Percentiles rank a stretch among this genome's conserved stretches.
Evolutionary conservation across 2,888 invertebrate species (phyloP).

Genomic region (Campoplex capitator): DNA sequence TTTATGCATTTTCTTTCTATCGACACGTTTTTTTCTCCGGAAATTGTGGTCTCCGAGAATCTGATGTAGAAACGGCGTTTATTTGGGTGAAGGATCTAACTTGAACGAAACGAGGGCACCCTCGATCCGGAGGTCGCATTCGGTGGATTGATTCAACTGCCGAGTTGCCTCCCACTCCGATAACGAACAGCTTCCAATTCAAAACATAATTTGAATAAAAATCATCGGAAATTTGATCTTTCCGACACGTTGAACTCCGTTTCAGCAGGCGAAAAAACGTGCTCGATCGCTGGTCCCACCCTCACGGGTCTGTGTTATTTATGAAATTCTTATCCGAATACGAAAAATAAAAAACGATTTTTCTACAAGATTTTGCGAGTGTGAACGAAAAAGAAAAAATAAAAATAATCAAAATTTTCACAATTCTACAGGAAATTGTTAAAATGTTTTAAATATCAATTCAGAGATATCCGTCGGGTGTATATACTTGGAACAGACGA

Average conservation of each 20-base stretch:
- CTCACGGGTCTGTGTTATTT: no score
- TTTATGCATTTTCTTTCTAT: background rate
- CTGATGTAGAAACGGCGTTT: conserved; percentile 25
- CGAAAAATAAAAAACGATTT: background rate
- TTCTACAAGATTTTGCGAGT: background rate
- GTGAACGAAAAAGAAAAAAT: background rate
- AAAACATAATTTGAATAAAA: no score
- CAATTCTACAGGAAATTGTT: background rate
- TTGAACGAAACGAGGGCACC: conserved; percentile 25
- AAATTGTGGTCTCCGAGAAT: conserved; percentile 43
- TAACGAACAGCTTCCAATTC: background rate
- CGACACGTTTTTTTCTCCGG: conserved; percentile 18
- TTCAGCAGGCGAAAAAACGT: no score
- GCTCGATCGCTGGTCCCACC: no score
- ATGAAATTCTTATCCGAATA: no score
- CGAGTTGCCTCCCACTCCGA: background rate
- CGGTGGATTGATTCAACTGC: conserved; percentile 48
- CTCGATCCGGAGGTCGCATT: conserved; percentile 37
- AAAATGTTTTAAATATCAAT: background rate
- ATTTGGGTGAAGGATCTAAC: conserved; percentile 49
- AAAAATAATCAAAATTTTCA: background rate
- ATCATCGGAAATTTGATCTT: no score
- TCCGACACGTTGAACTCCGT: no score
- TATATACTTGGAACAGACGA: conserved; percentile 4
- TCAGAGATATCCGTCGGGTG: background rate